Evolutionary conservation across 1,140 invertebrate species (phyloP).

Genomic region (Drosophila burlai): DNA sequence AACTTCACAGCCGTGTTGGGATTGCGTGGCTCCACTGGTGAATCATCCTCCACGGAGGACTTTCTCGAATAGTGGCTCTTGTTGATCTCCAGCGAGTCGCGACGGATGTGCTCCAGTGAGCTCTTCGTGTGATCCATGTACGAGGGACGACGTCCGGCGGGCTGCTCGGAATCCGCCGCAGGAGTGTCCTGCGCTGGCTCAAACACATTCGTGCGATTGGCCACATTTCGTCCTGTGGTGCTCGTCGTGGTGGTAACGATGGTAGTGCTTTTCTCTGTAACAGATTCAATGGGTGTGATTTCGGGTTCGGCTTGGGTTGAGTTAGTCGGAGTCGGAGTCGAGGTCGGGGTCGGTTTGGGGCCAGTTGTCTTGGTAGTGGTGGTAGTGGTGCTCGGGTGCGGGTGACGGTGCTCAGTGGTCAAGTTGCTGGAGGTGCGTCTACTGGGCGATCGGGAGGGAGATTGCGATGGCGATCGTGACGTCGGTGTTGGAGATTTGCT

Average conservation of each 20-base stretch:
- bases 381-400: conserved; percentile 55
- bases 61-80: conserved; percentile 78
- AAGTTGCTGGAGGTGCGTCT: conserved; percentile 35
- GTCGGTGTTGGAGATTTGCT: conserved; percentile 14
- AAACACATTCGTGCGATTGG: conserved; percentile 74
- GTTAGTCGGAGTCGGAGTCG: conserved; percentile 36
- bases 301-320: conserved; percentile 55
- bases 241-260: conserved; percentile 9
- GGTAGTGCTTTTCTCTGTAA: conserved; percentile 61
- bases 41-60: conserved; percentile 68
- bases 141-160: conserved; percentile 66
- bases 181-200: conserved; percentile 31
- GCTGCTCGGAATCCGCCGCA: conserved; percentile 6
- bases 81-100: conserved; percentile 80
- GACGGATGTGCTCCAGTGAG: conserved; percentile 80
- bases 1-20: conserved; percentile 87
- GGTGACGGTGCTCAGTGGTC: conserved; percentile 61
- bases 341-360: conserved; percentile 28
- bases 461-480: conserved; percentile 25
- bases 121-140: conserved; percentile 85
- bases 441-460: conserved; percentile 45
- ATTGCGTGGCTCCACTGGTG: conserved; percentile 58
- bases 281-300: conserved; percentile 62
- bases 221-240: conserved; percentile 56
- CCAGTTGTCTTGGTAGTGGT: conserved; percentile 42